These are phyloP conservation scores for Chorisops tibialis DNA, from an alignment of 2,888 invertebrate species.

Conservation along the genomic window DNA sequence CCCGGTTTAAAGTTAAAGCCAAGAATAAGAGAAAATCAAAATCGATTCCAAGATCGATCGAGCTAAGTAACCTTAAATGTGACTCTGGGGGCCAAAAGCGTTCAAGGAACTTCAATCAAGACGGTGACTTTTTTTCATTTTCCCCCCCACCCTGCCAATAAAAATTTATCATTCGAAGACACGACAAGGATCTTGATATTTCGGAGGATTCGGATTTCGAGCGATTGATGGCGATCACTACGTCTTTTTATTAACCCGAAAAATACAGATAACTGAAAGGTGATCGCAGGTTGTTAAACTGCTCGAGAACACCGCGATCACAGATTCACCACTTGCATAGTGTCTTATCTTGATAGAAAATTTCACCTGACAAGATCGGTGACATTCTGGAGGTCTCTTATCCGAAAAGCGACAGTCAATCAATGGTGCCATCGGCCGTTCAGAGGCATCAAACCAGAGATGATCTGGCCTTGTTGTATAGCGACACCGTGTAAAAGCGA, in stretches of 20 bases:
- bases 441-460: no score
- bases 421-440: not conserved
- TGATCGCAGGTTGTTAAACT: conserved; percentile 7
- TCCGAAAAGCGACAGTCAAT: conserved; percentile 14
- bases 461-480: no score
- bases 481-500: not conserved
- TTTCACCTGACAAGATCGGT: conserved; percentile 22
- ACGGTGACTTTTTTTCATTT: no score
- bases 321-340: conserved; percentile 1
- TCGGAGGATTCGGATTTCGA: conserved; percentile 10
- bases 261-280: conserved; percentile 1
- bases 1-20: no score
- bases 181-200: conserved; percentile 30
- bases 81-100: no score
- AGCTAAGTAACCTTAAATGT: no score
- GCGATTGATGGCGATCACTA: conserved; percentile 18
- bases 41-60: no score
- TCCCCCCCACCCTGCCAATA: no score
- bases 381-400: conserved; percentile 15
- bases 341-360: conserved; percentile 17
- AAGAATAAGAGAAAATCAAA: no score
- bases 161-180: conserved; percentile 26
- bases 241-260: conserved; percentile 1
- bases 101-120: no score
- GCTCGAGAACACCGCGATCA: not conserved